Conservation (phyloP, 2,113 vertebrate species). For the Centrocercus urophasianus region DNA sequence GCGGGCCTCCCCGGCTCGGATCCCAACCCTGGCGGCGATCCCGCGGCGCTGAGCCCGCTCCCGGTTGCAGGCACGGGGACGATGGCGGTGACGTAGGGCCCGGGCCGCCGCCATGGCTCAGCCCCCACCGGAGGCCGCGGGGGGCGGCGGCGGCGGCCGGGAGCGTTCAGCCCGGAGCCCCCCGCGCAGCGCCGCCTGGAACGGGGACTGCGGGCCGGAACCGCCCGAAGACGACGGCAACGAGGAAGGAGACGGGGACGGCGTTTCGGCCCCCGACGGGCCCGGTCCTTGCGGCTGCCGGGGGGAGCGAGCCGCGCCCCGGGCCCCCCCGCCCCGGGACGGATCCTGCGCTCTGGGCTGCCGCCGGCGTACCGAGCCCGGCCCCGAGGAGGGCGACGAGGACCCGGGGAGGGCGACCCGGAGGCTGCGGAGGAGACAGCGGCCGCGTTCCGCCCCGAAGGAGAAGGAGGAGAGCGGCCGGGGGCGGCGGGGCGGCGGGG, state of each 20-base stretch:
- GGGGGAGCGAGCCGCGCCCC: not conserved
- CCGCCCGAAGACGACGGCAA: constrained; percentile 1
- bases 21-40: not conserved
- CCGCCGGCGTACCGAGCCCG: not conserved
- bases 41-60: not conserved
- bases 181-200: constrained; percentile 37
- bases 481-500: not conserved
- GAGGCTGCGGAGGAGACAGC: constrained; percentile 47
- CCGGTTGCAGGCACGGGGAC: not conserved
- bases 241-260: not conserved
- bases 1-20: too few species aligned
- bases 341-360: constrained; percentile 51
- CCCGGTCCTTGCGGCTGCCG: constrained; percentile 33
- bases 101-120: not conserved
- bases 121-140: not conserved
- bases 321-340: not conserved
- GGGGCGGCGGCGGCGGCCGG: not conserved
- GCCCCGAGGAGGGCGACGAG: constrained; percentile 45
- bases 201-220: constrained; percentile 23
- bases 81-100: not conserved
- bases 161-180: not conserved
- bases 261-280: constrained; percentile 5
- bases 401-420: constrained; percentile 25
- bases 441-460: constrained; percentile 54
- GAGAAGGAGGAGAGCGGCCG: constrained; percentile 18